Evolutionary conservation across 2,113 vertebrate genomes (phyloP).

Genomic region (Mastomys natalensis): DNA sequence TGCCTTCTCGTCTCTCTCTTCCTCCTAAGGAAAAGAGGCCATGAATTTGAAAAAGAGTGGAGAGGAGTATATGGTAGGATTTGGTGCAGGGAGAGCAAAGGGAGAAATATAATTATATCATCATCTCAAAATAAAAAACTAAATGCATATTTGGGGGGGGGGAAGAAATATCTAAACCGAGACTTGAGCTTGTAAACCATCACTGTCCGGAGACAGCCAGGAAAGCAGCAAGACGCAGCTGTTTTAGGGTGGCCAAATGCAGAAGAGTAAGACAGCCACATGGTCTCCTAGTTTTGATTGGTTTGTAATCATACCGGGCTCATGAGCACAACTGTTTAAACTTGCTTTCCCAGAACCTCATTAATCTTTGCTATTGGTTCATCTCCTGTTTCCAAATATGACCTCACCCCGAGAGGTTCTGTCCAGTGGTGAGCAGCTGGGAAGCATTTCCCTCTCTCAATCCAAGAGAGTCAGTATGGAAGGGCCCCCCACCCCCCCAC

Average conservation of each 20-base stretch:
- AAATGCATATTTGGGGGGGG: too few relatives aligned
- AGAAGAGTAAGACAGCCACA: not conserved
- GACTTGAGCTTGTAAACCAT: not conserved
- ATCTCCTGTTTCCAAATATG: slow-evolving; percentile 70
- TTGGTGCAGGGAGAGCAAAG: not conserved
- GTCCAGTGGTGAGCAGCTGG: slow-evolving; percentile 20
- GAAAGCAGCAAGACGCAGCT: not conserved
- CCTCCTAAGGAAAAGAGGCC: not conserved
- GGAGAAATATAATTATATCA: not conserved
- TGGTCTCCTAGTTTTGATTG: slow-evolving; percentile 57
- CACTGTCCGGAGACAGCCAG: not conserved
- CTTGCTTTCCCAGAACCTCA: slow-evolving; percentile 65
- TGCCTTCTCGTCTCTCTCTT: not conserved
- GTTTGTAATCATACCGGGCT: slow-evolving; percentile 47
- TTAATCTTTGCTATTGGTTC: slow-evolving; percentile 69
- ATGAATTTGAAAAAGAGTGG: not conserved
- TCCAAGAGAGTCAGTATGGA: not conserved
- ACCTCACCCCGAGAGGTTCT: slow-evolving; percentile 28
- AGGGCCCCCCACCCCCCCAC: not conserved
- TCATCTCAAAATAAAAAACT: not conserved
- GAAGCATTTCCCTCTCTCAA: slow-evolving; percentile 38
- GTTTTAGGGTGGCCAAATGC: not conserved
- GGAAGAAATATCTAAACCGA: not conserved
- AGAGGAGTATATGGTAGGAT: not conserved
- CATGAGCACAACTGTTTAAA: slow-evolving; percentile 68